phyloP scores from a whole-genome alignment of 2,797 vertebrate species.

The Arrhamphus sclerolepis region DNA sequence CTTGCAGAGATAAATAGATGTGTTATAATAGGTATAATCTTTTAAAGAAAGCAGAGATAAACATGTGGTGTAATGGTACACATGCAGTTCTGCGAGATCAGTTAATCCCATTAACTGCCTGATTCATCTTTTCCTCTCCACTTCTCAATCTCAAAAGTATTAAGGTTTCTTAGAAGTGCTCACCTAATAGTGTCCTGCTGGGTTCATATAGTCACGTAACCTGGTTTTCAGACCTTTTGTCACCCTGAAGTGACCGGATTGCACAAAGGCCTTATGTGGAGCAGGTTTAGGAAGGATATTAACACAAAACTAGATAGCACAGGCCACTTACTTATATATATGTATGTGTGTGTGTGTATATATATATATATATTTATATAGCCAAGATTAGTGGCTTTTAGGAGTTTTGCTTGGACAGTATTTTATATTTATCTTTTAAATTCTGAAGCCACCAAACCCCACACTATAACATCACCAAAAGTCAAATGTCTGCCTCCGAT shows the following conservation, averaged over 20 bases:
- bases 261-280: background rate
- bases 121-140: constrained; percentile 8
- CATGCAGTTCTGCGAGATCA: background rate
- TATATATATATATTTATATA: too few species aligned
- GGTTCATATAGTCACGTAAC: background rate
- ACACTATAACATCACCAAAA: too few species aligned
- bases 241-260: background rate
- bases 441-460: too few species aligned
- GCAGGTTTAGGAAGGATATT: background rate
- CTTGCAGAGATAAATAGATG: too few species aligned
- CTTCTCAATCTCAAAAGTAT: constrained; percentile 15
- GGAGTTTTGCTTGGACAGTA: too few species aligned
- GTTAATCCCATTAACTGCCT: constrained; percentile 7
- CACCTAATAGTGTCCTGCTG: constrained; percentile 21
- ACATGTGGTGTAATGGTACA: background rate
- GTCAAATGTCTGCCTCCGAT: background rate
- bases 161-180: constrained; percentile 29
- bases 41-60: background rate
- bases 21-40: too few species aligned
- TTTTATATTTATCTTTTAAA: too few species aligned
- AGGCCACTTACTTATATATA: too few species aligned
- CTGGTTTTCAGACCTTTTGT: constrained; percentile 5
- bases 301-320: too few species aligned
- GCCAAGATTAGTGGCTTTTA: too few species aligned
- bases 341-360: too few species aligned